phyloP scores from a whole-genome alignment of 2,113 vertebrate genomes.

The Paralichthys olivaceus region DNA sequence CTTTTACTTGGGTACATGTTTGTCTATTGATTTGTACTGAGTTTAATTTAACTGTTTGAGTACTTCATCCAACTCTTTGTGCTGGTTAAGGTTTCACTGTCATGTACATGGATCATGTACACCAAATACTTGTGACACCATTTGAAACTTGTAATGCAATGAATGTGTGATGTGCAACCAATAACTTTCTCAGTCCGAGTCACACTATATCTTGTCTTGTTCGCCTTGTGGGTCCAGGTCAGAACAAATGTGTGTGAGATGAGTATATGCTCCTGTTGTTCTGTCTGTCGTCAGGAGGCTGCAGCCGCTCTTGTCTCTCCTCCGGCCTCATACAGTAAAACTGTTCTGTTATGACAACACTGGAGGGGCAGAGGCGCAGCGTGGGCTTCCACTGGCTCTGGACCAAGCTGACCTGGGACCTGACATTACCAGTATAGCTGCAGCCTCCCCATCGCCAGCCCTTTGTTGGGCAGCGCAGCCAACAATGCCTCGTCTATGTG shows the following conservation, averaged over 20 bases:
- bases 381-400: constrained; percentile 66
- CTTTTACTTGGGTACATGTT: too few species aligned
- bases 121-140: too few species aligned
- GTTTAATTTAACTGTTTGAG: too few species aligned
- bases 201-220: constrained; percentile 8
- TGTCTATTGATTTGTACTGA: too few species aligned
- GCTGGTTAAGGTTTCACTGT: too few species aligned
- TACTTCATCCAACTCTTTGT: too few species aligned
- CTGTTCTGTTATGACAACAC: constrained; percentile 61
- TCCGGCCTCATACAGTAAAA: constrained; percentile 63
- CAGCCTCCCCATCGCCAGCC: constrained; percentile 61
- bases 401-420: constrained; percentile 72
- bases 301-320: constrained; percentile 40
- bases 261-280: constrained; percentile 60
- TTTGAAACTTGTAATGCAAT: neutral
- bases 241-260: constrained; percentile 42
- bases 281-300: constrained; percentile 45
- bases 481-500: constrained; percentile 59
- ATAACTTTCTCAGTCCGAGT: constrained; percentile 1
- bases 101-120: too few species aligned
- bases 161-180: neutral
- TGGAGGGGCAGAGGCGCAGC: constrained; percentile 56
- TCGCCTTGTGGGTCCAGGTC: constrained; percentile 15
- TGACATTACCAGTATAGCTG: constrained; percentile 69
- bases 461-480: constrained; percentile 59